A percentile compares a stretch with the other conserved stretches of the same genome.
Evolutionary conservation across 2,113 vertebrate genomes (phyloP).

Genomic region (Nyctibius bracteatus): DNA sequence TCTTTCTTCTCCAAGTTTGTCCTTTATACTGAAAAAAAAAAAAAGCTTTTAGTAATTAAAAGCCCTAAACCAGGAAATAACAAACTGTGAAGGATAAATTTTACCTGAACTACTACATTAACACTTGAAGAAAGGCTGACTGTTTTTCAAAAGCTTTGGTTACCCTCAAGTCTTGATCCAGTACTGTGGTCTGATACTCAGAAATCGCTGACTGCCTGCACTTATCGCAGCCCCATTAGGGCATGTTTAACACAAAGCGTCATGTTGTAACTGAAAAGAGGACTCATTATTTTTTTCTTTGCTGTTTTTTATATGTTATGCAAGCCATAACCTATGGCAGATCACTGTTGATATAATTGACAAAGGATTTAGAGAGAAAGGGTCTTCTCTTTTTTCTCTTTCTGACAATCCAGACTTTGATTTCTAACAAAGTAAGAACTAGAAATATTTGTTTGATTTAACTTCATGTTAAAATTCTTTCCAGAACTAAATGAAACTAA

Average conservation of each 20-base stretch:
- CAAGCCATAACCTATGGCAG: neutral
- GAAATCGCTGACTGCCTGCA: neutral
- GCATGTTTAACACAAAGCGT: neutral
- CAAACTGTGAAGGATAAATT: neutral
- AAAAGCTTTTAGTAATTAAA: neutral
- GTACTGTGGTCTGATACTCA: neutral
- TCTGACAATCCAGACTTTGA: neutral
- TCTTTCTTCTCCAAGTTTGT: neutral
- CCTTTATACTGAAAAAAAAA: neutral
- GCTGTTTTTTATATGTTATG: neutral
- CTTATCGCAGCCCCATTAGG: neutral
- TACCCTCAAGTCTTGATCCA: neutral
- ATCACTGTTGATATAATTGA: neutral
- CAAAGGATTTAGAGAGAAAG: neutral
- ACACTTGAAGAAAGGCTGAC: neutral
- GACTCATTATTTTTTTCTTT: neutral
- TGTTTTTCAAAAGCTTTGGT: neutral
- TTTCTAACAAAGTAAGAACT: neutral
- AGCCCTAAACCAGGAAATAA: neutral
- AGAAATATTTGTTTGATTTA: neutral
- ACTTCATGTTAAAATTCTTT: neutral
- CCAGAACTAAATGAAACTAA: neutral
- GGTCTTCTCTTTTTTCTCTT: neutral
- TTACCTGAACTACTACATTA: neutral
- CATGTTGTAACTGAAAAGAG: neutral